Percentiles rank a stretch among this genome's conserved stretches.
phyloP scores from a whole-genome alignment of 1,140 invertebrate species.

The Stegodyphus dumicola region DNA sequence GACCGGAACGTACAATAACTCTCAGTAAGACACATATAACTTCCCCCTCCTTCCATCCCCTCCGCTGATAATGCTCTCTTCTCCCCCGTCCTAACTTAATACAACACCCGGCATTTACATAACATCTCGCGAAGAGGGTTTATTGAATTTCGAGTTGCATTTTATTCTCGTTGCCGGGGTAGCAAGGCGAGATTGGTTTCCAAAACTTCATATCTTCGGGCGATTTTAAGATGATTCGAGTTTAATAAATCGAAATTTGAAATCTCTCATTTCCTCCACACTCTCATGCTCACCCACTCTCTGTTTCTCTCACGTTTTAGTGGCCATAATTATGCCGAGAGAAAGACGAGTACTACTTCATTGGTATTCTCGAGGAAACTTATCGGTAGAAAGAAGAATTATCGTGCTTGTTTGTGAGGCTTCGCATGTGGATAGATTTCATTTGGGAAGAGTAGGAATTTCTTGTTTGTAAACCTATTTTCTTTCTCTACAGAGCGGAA shows the following conservation, averaged over 20 bases:
- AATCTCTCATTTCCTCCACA: no score
- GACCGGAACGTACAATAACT: background rate
- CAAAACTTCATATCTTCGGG: background rate
- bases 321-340: no score
- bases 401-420: no score
- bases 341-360: no score
- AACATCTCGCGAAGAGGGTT: conserved; percentile 13
- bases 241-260: conserved; percentile 13
- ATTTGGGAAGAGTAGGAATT: no score
- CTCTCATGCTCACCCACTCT: no score
- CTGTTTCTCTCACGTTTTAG: no score
- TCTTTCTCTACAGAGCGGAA: no score
- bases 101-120: conserved; percentile 32
- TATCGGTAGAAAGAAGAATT: no score
- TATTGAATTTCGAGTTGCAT: conserved; percentile 11
- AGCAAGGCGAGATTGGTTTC: conserved; percentile 2
- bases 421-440: no score
- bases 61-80: background rate
- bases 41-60: background rate
- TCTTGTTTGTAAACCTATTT: no score
- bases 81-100: background rate
- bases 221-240: conserved; percentile 1
- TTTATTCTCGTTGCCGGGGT: background rate
- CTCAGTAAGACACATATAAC: conserved; percentile 3
- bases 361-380: no score